These are phyloP conservation scores for Halichondria panicea DNA, from an alignment of 37 sponge, comb jelly and placozoan genomes.

Conservation along the genomic window DNA sequence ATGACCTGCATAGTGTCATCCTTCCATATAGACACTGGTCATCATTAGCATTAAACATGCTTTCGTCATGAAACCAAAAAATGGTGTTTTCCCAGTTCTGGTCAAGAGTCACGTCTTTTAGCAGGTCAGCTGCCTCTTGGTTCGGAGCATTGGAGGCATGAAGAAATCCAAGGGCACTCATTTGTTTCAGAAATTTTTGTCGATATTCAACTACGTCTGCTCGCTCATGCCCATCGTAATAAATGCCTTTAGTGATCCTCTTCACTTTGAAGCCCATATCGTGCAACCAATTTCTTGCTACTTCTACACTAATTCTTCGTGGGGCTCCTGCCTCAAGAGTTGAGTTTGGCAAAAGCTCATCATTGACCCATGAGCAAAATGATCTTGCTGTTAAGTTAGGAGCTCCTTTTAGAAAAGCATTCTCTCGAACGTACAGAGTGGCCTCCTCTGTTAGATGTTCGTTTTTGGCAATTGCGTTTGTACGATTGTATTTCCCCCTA, in stretches of 20 bases:
- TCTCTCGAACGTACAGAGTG: background rate
- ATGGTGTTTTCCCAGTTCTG: slow-evolving; percentile 12
- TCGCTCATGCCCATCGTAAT: slow-evolving; percentile 17
- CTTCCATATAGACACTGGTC: slow-evolving; percentile 4
- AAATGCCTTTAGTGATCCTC: background rate
- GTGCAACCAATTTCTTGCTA: slow-evolving; percentile 11
- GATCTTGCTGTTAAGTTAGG: slow-evolving; percentile 8
- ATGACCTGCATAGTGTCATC: background rate
- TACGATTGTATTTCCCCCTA: slow-evolving; percentile 12
- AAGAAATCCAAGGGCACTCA: background rate
- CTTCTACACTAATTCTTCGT: background rate
- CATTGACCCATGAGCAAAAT: slow-evolving; percentile 13
- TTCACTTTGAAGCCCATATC: background rate
- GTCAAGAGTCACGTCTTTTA: slow-evolving; percentile 2
- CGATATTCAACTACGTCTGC: slow-evolving; percentile 16
- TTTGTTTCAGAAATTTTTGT: background rate
- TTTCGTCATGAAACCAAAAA: slow-evolving; percentile 28
- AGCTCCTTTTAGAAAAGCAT: background rate
- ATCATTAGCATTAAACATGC: slow-evolving; percentile 20
- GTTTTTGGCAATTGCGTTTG: background rate
- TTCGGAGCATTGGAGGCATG: slow-evolving; percentile 11
- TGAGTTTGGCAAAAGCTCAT: slow-evolving; percentile 3
- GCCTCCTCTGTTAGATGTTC: background rate
- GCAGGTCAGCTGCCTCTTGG: background rate
- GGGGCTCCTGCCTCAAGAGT: slow-evolving; percentile 8